Evolutionary conservation across 2,888 invertebrate genomes (phyloP), one percentile per base, ranked within the genome.

Genomic region (Helobdella robusta): DNA sequence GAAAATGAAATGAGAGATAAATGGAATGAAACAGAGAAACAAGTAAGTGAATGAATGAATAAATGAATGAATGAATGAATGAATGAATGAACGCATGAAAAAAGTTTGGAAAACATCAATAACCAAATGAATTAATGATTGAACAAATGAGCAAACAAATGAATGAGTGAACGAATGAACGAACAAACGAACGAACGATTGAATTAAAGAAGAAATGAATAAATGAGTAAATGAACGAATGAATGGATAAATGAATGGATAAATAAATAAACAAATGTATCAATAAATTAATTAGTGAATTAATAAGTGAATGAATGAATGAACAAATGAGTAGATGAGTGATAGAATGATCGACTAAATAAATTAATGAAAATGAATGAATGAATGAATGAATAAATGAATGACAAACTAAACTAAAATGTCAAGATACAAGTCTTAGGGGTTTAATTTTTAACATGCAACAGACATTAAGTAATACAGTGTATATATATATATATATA

Each of bases 351-450:
- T 28, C 48, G 20, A 25, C 23, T 61, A 32, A 46, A 46, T 48
- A 32, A 46, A 46, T 25, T 23, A 11, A 30, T 46, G 46, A 6
- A 46, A 44, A 18, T 15, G 44, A 4, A 44, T 11, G 48, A 61
- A 44, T 40, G 61, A 61, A 44, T 59, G 59, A 58, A 15, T 58
- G 58, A 58, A 58, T 58, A 32, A 58, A 58, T 58, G 58, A 58
- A 25, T 58, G 28, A 52, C 11, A n/a, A n/a, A n/a, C n/a, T n/a
- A n/a, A n/a, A n/a, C n/a, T n/a, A n/a, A n/a, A n/a, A n/a, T n/a
- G n/a, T n/a, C n/a, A n/a, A n/a, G n/a, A n/a, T n/a, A n/a, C n/a
- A n/a, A n/a, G n/a, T n/a, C n/a, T n/a, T n/a, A n/a, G n/a, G n/a
- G n/a, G n/a, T n/a, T n/a, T n/a, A n/a, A n/a, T n/a, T n/a, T n/a